These are phyloP conservation scores for Scylla paramamosain DNA, from an alignment of 1,140 invertebrate genomes.

Conservation along the genomic window DNA sequence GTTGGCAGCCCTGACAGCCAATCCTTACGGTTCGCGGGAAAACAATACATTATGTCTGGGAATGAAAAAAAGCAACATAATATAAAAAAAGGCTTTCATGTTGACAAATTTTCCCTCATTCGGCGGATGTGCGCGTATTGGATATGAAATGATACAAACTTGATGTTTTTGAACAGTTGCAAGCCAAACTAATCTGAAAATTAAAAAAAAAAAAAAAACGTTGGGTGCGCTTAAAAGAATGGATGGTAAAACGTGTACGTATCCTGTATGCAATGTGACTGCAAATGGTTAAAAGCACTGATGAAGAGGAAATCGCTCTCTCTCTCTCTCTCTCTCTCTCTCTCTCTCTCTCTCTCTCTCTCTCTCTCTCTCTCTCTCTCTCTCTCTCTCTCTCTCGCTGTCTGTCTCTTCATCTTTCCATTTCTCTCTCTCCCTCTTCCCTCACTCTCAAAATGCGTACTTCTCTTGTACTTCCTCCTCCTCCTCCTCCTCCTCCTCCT, in stretches of 20 bases:
- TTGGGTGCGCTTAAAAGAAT: neutral
- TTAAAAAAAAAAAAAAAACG: neutral
- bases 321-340: conserved; percentile 31
- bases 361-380: conserved; percentile 29
- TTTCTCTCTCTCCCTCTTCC: neutral
- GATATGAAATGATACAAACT: conserved; percentile 15
- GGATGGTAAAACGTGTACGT: neutral
- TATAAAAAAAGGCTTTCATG: neutral
- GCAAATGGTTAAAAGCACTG: conserved; percentile 13
- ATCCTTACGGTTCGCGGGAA: too few species aligned
- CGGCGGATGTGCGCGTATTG: neutral
- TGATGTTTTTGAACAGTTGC: conserved; percentile 4
- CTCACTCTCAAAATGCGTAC: neutral
- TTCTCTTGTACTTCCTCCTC: neutral
- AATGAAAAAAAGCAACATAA: neutral
- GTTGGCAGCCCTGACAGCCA: too few species aligned
- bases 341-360: conserved; percentile 36
- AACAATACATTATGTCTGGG: too few species aligned
- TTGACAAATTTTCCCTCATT: neutral
- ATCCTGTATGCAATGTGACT: conserved; percentile 13
- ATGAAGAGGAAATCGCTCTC: conserved; percentile 24
- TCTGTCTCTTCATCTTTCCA: neutral
- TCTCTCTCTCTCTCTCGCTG: neutral
- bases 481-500: neutral
- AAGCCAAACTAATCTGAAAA: conserved; percentile 10